These are phyloP conservation scores for Takifugu ocellatus DNA, from an alignment of 2,797 vertebrate genomes.

Conservation along the genomic window DNA sequence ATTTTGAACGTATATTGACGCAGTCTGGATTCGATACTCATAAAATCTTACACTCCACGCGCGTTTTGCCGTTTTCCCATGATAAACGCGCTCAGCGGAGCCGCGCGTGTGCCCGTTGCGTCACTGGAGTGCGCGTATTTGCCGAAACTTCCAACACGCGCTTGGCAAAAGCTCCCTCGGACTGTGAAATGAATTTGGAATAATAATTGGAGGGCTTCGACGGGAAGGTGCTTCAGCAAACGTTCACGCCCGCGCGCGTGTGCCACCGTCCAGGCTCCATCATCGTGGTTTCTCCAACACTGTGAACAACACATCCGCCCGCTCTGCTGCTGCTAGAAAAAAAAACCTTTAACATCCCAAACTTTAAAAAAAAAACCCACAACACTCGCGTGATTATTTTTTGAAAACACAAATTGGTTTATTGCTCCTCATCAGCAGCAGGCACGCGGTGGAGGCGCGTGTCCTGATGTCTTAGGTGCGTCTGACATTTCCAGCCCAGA, in stretches of 20 bases:
- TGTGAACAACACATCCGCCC: constrained; percentile 13
- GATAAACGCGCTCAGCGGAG: no score
- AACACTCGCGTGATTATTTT: not conserved
- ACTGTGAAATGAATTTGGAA: constrained; percentile 67
- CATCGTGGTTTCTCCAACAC: constrained; percentile 15
- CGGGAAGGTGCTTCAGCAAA: constrained; percentile 57
- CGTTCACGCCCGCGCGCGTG: constrained; percentile 52
- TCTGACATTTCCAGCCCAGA: constrained; percentile 1
- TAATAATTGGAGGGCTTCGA: constrained; percentile 50
- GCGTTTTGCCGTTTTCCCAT: not conserved
- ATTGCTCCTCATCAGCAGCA: no score
- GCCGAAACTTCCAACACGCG: constrained; percentile 47
- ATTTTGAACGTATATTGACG: not conserved
- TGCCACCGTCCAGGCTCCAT: constrained; percentile 35
- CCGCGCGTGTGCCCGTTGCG: not conserved
- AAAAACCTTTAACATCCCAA: constrained; percentile 35
- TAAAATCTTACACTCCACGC: not conserved
- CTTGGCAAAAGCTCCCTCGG: constrained; percentile 54
- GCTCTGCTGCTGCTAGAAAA: constrained; percentile 31
- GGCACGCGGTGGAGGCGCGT: not conserved
- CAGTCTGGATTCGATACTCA: not conserved
- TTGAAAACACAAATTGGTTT: no score
- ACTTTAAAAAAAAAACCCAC: constrained; percentile 36
- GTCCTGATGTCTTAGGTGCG: not conserved
- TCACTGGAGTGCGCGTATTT: constrained; percentile 12